Conservation (phyloP, 2,888 invertebrate species). For the Trilocha varians region DNA sequence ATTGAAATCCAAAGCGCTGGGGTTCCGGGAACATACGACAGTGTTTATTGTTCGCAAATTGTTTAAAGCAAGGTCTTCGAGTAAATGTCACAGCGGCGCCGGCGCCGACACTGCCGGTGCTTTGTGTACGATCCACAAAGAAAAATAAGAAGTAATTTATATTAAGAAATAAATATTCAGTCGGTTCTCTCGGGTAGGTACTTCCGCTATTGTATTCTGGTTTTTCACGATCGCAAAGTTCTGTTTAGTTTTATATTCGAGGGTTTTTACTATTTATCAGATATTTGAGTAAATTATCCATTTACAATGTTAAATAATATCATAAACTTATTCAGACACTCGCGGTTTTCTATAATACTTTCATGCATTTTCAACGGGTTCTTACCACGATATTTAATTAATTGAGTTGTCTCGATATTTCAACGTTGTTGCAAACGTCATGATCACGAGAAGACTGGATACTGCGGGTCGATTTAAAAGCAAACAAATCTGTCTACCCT, state of each 20-base stretch:
- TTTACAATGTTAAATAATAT: too few relatives aligned
- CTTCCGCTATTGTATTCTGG: neutral
- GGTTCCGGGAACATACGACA: constrained; percentile 62
- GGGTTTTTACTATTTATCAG: neutral
- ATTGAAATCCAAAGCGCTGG: constrained; percentile 27
- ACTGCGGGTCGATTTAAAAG: too few relatives aligned
- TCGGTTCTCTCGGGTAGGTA: neutral
- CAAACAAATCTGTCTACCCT: too few relatives aligned
- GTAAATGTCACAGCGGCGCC: constrained; percentile 61
- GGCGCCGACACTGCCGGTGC: constrained; percentile 36
- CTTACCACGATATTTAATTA: too few relatives aligned
- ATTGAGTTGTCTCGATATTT: too few relatives aligned
- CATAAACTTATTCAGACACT: too few relatives aligned
- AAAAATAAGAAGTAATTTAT: constrained; percentile 1
- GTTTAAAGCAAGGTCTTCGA: constrained; percentile 52
- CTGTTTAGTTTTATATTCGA: neutral
- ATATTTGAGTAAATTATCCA: neutral
- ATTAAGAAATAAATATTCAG: neutral
- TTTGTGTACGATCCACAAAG: constrained; percentile 6
- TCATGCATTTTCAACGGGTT: too few relatives aligned
- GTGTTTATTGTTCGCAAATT: constrained; percentile 59
- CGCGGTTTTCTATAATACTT: too few relatives aligned
- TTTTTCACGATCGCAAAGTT: neutral
- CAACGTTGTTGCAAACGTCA: too few relatives aligned
- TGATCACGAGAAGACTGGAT: too few relatives aligned